phyloP scores from a whole-genome alignment of 1,140 invertebrate species.

The Ostrea edulis region DNA sequence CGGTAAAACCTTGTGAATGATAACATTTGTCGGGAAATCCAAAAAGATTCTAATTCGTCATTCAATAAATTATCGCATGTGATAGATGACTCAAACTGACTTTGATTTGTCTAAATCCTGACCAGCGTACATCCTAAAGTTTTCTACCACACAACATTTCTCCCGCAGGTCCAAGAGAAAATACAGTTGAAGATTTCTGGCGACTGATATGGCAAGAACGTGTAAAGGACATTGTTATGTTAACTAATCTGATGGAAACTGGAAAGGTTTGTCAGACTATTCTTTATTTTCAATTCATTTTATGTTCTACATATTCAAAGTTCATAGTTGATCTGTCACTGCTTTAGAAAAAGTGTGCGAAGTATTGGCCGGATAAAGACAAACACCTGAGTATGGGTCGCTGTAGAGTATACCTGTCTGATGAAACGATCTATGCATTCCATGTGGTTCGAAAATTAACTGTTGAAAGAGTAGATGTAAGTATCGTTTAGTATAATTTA shows the following conservation, averaged over 20 bases:
- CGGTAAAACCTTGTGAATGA: no score
- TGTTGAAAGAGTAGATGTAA: background rate
- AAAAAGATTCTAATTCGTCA: no score
- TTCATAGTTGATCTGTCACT: background rate
- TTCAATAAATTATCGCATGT: no score
- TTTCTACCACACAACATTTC: background rate
- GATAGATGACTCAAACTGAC: no score
- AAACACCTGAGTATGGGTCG: background rate
- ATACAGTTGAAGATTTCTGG: conserved; percentile 74
- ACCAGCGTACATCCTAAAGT: conserved; percentile 18
- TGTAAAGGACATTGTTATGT: conserved; percentile 73
- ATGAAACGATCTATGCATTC: background rate
- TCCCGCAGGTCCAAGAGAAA: conserved; percentile 60
- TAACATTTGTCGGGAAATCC: no score
- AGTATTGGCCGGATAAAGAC: background rate
- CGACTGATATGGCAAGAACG: conserved; percentile 77
- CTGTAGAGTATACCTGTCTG: background rate
- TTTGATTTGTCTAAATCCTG: no score
- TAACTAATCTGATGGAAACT: conserved; percentile 72
- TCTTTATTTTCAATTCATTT: background rate
- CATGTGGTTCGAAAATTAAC: background rate
- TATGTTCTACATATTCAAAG: background rate
- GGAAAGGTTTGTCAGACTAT: conserved; percentile 48
- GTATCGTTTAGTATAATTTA: background rate
- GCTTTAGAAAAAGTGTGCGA: background rate